Evolutionary conservation across 2,113 vertebrate species (phyloP), one percentile per base, ranked within the genome.

Genomic region (Rhinoptilus africanus): DNA sequence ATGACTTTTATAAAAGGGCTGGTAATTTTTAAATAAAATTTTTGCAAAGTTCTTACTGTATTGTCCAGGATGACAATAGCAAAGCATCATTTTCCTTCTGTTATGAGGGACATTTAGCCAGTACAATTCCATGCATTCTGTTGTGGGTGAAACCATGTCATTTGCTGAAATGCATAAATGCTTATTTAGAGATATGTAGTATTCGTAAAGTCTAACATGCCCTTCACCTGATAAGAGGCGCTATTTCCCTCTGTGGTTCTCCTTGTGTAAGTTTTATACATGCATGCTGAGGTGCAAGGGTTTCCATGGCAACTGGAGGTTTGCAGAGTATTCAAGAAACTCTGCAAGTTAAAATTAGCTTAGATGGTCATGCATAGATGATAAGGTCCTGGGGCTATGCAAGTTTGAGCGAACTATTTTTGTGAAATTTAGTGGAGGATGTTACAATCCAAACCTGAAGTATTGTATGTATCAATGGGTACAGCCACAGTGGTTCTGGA

Each of bases 271-370:
- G 51, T 92, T 95, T 85, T 23, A 75, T 51, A 34, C 0, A 2
- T 41, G 51, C 35, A 28, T 48, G 69, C 7, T 2, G 86, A 96
- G 79, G 80, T 84, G 30, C 85, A 75, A 64, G 28, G 27, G 92
- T 96, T 97, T 91, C 96, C 80, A 96, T 92, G 88, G 94, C 76
- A 96, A 96, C 95, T 24, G 48, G 72, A 89, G 88, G 47, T 94
- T 95, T 95, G 85, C 76, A 84, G 90, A 86, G 54, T 80, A 74
- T 74, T 92, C 79, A 84, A 87, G 79, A 89, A 95, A 89, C 24
- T 92, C 75, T 60, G 73, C 48, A 78, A 89, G 91, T 96, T 92
- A 96, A 96, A 96, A 96, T 95, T 95, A 95, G 92, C 92, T 68
- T 37, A 39, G 56, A 57, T 64, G 79, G 83, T 64, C 95, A 92